phyloP scores from a whole-genome alignment of 2,797 vertebrate species.

The Mus spretus region DNA sequence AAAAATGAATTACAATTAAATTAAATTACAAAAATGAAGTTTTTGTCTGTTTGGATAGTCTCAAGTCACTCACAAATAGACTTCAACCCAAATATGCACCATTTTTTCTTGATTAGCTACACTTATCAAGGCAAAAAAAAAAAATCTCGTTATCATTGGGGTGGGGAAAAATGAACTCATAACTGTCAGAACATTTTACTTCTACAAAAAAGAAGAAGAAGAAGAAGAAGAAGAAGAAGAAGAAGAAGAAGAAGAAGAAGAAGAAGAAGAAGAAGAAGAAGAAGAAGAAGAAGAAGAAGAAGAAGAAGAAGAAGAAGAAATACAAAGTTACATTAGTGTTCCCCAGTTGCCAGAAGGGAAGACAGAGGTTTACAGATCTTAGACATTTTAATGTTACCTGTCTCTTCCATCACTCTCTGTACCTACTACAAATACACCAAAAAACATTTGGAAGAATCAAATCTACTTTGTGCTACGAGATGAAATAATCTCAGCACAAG shows the following conservation, averaged over 20 bases:
- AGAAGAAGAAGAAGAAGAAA: background rate
- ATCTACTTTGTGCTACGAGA: background rate
- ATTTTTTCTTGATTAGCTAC: background rate
- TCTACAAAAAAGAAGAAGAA: background rate
- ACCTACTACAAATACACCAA: background rate
- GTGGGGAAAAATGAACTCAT: background rate
- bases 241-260: no score
- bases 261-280: no score
- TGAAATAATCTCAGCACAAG: background rate
- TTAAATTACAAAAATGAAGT: background rate
- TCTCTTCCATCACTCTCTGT: background rate
- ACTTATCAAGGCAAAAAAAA: background rate
- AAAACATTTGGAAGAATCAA: background rate
- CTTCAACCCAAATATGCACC: background rate
- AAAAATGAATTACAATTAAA: no score
- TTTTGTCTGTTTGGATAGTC: background rate
- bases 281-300: no score
- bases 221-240: no score
- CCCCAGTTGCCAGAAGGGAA: background rate
- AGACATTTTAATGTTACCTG: slow-evolving; percentile 6
- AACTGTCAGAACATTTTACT: background rate
- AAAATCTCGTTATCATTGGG: background rate
- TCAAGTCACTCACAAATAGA: background rate
- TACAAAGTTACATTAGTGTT: background rate
- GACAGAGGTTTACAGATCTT: background rate